Evolutionary conservation across 1,140 invertebrate species (phyloP).

Genomic region (Thereuonema tuberculata): DNA sequence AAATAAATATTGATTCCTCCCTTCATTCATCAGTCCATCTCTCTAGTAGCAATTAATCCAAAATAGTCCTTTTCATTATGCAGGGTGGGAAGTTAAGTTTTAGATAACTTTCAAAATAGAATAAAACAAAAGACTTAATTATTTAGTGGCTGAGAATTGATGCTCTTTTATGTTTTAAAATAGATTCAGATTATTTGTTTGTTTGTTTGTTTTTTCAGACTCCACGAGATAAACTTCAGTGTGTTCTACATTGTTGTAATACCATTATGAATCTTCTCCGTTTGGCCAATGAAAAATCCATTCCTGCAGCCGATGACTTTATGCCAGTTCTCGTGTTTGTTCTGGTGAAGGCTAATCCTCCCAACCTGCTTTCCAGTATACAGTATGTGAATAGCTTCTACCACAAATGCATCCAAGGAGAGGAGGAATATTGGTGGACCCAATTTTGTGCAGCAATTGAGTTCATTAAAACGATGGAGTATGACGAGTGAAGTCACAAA

Average conservation of each 20-base stretch:
- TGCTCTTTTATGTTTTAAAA: too few species aligned
- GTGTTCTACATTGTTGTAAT: slow-evolving; percentile 69
- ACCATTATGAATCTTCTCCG: slow-evolving; percentile 80
- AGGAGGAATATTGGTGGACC: slow-evolving; percentile 97
- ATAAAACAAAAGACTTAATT: too few species aligned
- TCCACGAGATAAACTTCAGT: slow-evolving; percentile 83
- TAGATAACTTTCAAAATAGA: too few species aligned
- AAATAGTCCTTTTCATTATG: too few species aligned
- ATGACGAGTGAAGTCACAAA: slow-evolving; percentile 24
- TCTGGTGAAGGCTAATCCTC: slow-evolving; percentile 91
- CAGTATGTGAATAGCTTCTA: slow-evolving; percentile 93
- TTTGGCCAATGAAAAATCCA: slow-evolving; percentile 55
- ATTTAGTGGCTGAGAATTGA: too few species aligned
- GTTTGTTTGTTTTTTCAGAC: slow-evolving; percentile 41
- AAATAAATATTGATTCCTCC: too few species aligned
- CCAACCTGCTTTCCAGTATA: slow-evolving; percentile 84
- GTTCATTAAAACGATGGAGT: slow-evolving; percentile 97
- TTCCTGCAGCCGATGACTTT: slow-evolving; percentile 93
- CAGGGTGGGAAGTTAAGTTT: too few species aligned
- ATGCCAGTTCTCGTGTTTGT: slow-evolving; percentile 94
- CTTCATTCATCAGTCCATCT: too few species aligned
- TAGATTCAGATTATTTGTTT: too few species aligned
- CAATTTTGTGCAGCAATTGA: slow-evolving; percentile 93
- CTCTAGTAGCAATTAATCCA: too few species aligned
- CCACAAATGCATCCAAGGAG: slow-evolving; percentile 63